These are phyloP conservation scores for Dascillus cervinus DNA, from an alignment of 2,888 invertebrate species.

Conservation along the genomic window DNA sequence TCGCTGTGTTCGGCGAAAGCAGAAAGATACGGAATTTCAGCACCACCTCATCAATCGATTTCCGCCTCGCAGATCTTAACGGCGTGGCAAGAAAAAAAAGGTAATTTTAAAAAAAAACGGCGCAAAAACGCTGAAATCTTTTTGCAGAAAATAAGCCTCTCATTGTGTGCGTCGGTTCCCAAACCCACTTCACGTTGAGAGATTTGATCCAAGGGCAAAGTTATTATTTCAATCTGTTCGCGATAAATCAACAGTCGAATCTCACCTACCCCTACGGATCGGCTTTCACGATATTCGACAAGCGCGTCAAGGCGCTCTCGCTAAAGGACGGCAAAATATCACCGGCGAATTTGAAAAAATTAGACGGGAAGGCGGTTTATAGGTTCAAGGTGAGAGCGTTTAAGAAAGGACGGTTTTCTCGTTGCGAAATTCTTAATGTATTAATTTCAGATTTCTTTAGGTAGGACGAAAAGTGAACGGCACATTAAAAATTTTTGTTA, in stretches of 20 bases:
- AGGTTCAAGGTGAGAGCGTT: slow-evolving; percentile 46
- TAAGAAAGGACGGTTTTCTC: slow-evolving; percentile 3
- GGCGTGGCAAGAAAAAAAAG: slow-evolving; percentile 10
- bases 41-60: slow-evolving; percentile 11
- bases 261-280: slow-evolving; percentile 46
- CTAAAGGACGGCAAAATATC: slow-evolving; percentile 45
- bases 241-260: slow-evolving; percentile 45
- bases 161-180: slow-evolving; percentile 44
- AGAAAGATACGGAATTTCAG: slow-evolving; percentile 22
- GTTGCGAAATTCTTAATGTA: slow-evolving; percentile 1
- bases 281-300: slow-evolving; percentile 35
- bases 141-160: slow-evolving; percentile 10
- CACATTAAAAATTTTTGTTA: slow-evolving; percentile 40
- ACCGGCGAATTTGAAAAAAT: slow-evolving; percentile 44
- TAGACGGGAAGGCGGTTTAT: slow-evolving; percentile 48
- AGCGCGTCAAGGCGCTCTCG: slow-evolving; percentile 32
- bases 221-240: slow-evolving; percentile 51
- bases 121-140: background rate
- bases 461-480: slow-evolving; percentile 25
- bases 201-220: slow-evolving; percentile 41
- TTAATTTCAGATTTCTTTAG: slow-evolving; percentile 19
- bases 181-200: slow-evolving; percentile 44
- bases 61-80: slow-evolving; percentile 18
- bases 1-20: slow-evolving; percentile 46
- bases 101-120: slow-evolving; percentile 2